phyloP scores from a whole-genome alignment of 2,113 vertebrate species.

The Sigmodon hispidus region DNA sequence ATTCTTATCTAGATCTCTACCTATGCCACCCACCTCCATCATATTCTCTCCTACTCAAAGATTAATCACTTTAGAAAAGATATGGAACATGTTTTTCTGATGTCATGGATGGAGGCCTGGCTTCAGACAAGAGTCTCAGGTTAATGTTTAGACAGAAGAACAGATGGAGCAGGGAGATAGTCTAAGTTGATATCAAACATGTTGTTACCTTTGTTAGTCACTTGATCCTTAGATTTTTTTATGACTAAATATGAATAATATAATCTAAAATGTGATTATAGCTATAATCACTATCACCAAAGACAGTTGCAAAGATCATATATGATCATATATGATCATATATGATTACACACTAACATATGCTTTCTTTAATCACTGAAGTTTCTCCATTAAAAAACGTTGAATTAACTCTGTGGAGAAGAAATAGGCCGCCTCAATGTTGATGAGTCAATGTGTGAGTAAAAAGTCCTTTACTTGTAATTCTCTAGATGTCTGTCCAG shows the following conservation, averaged over 20 bases:
- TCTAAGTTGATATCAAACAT: background rate
- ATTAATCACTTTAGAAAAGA: background rate
- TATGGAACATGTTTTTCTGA: background rate
- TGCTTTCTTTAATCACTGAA: background rate
- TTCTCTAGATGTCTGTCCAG: background rate
- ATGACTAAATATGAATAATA: background rate
- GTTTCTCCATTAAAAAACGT: background rate
- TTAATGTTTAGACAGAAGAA: background rate
- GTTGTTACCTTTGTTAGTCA: background rate
- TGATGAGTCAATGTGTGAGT: background rate
- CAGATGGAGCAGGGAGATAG: background rate
- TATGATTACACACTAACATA: too few relatives aligned
- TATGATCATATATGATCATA: background rate
- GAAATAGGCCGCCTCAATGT: background rate
- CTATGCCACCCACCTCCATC: too few relatives aligned
- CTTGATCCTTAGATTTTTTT: background rate
- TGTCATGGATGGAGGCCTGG: background rate
- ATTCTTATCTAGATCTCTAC: background rate
- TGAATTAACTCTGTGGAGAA: background rate
- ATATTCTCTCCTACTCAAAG: background rate
- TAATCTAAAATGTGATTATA: background rate
- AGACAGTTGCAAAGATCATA: background rate
- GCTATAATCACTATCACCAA: background rate
- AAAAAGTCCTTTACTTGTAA: background rate
- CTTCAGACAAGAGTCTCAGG: background rate